Base-by-base conservation (phyloP, 2,888 invertebrate species). In the Lasius platythorax region DNA sequence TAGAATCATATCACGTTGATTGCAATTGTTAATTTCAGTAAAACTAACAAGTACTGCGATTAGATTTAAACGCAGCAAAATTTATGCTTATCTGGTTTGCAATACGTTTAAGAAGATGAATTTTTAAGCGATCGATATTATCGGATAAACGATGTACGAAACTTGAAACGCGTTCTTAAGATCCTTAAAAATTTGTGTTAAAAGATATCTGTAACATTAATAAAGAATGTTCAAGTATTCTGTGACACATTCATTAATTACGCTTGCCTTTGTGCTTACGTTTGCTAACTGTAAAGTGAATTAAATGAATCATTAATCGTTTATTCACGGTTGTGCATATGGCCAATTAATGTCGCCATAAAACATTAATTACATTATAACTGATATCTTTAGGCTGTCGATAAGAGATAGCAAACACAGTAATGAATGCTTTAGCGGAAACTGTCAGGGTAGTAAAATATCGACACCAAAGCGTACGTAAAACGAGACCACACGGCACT, bases 11-110 rank as follows among this genome's bases (percentile, higher is more conserved):
- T 72, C 46, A 15, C 61, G 23, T 33, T 33, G n/a, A 53, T 67
- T 66, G 37, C 61, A 28, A 53, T 78, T 68, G 40, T 78, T 78
- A 78, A 78, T 56, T 76, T 68, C 76, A 53, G 18, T 28, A 37
- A 50, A 28, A n/a, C 68, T 67, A 76, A 53, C 53, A 37, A 37
- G 37, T 66, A 67, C 28, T 33, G 18, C 46, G 37, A 78, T 78
- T 68, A 76, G 37, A 5, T 43, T 37, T 61, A 18, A 63, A 63
- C 11, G 30, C 64, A 12, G 33, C 12, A 23, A 63, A 33, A 46
- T 46, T 30, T 74, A 11, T 18, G 11, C 6, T 73, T 43, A 33
- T 75, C 9, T 3, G 5, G 23, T n/a, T 64, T 63, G n/a, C 23
- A 37, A 66, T 18, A 37, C 6, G 61, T 46, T 75, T 64, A 46